Percentiles rank a stretch among this genome's conserved stretches.
Conservation (phyloP, 2,888 invertebrate genomes). For the Papilio gigon region DNA sequence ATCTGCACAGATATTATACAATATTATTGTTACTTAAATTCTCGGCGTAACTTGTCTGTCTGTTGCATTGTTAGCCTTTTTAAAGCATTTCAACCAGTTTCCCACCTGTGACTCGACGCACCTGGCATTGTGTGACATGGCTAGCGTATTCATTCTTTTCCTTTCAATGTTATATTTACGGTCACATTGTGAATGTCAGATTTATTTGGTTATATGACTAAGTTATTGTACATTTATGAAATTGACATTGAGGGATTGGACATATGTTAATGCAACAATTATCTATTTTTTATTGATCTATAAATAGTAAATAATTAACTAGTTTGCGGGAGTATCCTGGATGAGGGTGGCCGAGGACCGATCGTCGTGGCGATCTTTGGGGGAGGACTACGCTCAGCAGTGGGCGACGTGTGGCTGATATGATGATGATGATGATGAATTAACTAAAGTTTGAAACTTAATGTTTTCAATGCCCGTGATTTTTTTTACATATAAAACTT, state of each 20-base stretch:
- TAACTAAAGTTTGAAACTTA: no score
- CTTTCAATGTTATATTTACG: not conserved
- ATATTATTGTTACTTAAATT: not conserved
- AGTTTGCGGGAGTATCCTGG: no score
- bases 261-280: not conserved
- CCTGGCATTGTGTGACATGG: slow-evolving; percentile 4
- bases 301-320: no score
- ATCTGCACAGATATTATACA: no score
- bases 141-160: not conserved
- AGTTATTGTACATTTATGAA: not conserved
- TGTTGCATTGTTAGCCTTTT: slow-evolving; percentile 10
- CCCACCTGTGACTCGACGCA: slow-evolving; percentile 5
- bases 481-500: no score
- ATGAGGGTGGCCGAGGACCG: no score
- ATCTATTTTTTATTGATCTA: no score
- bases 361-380: no score
- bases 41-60: not conserved
- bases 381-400: no score
- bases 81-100: not conserved
- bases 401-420: no score
- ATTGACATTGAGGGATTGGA: not conserved
- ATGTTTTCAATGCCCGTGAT: no score
- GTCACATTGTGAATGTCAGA: not conserved
- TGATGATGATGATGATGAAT: no score
- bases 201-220: not conserved